phyloP scores from a whole-genome alignment of 2,113 vertebrate genomes.

The Malurus cyaneus region DNA sequence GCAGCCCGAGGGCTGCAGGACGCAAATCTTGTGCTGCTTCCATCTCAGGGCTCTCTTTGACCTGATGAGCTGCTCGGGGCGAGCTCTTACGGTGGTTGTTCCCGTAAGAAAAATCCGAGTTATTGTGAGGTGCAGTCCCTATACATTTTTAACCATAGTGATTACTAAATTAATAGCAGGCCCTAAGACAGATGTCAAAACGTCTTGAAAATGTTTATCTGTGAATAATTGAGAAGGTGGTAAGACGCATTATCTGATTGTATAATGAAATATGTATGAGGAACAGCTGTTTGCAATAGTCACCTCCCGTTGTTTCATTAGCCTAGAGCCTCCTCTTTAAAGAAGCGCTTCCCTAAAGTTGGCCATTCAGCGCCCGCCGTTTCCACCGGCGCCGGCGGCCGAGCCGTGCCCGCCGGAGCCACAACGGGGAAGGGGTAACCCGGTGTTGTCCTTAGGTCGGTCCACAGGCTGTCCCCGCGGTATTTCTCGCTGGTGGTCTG shows the following conservation, averaged over 20 bases:
- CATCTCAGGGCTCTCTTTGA: background rate
- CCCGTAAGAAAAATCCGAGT: background rate
- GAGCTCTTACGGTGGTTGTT: background rate
- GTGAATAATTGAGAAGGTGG: slow-evolving; percentile 87
- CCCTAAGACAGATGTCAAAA: slow-evolving; percentile 92
- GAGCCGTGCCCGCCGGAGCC: background rate
- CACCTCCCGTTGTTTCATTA: slow-evolving; percentile 71
- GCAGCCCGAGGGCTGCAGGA: background rate
- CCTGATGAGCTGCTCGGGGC: background rate
- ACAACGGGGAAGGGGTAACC: background rate
- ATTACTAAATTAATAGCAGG: slow-evolving; percentile 85
- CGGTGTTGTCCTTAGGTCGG: background rate
- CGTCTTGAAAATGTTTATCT: slow-evolving; percentile 92
- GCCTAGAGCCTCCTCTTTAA: slow-evolving; percentile 56
- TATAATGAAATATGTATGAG: slow-evolving; percentile 94
- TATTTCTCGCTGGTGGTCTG: background rate
- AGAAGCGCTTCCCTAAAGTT: slow-evolving; percentile 36
- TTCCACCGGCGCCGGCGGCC: background rate
- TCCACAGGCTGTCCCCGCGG: background rate
- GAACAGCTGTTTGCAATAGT: slow-evolving; percentile 87
- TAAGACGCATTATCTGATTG: slow-evolving; percentile 87
- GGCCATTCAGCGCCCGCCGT: background rate
- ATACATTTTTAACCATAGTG: slow-evolving; percentile 83
- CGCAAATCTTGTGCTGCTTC: background rate
- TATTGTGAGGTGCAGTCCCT: slow-evolving; percentile 66